Conservation (phyloP, 2,888 invertebrate genomes). For the Rhabditoides inermis region DNA sequence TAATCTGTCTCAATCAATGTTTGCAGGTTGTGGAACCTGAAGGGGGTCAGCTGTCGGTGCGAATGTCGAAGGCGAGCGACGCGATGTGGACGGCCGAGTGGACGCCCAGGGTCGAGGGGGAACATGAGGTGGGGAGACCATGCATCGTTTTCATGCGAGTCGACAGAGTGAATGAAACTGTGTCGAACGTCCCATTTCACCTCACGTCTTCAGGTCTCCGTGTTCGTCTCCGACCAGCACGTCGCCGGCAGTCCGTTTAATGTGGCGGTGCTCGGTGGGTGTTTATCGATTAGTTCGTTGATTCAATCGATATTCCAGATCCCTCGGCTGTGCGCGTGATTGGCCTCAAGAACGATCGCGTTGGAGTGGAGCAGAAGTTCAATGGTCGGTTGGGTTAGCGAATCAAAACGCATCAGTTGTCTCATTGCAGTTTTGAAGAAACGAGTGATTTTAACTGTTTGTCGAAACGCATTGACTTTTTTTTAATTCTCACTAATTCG, state of each 20-base stretch:
- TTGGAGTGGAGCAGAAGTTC: slow-evolving; percentile 55
- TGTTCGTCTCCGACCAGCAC: slow-evolving; percentile 28
- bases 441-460: too few species aligned
- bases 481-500: not conserved
- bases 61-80: too few species aligned
- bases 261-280: too few species aligned
- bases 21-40: too few species aligned
- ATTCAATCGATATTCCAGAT: slow-evolving; percentile 65
- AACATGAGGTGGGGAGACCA: slow-evolving; percentile 24
- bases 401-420: too few species aligned
- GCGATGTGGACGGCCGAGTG: slow-evolving; percentile 33
- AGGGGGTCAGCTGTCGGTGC: too few species aligned
- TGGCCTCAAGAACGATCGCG: slow-evolving; percentile 54
- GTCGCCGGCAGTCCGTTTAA: slow-evolving; percentile 62
- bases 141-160: slow-evolving; percentile 13
- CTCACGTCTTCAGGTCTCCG: slow-evolving; percentile 18
- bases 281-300: too few species aligned
- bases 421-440: too few species aligned
- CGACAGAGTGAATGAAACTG: too few species aligned
- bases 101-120: slow-evolving; percentile 36
- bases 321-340: slow-evolving; percentile 57
- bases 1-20: too few species aligned
- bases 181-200: not conserved
- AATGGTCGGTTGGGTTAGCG: slow-evolving; percentile 52
- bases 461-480: too few species aligned